Evolutionary conservation across 2,113 vertebrate genomes (phyloP).

Genomic region (Baryphthengus martii): DNA sequence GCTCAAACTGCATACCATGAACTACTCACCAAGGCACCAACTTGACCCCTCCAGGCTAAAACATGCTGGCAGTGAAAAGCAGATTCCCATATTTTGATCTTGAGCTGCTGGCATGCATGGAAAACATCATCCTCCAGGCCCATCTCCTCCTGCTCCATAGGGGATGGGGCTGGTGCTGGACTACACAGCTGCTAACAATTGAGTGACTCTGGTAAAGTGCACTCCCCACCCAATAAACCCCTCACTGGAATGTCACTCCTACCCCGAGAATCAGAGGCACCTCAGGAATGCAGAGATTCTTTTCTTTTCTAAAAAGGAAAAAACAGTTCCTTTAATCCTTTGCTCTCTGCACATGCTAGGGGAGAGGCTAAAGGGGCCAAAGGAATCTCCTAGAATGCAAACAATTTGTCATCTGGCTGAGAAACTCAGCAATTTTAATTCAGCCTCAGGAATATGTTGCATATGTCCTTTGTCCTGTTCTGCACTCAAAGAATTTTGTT

Average conservation of each 20-base stretch:
- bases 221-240: slow-evolving; percentile 16
- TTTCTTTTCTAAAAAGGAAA: slow-evolving; percentile 42
- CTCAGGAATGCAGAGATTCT: slow-evolving; percentile 51
- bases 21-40: slow-evolving; percentile 5
- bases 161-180: neutral
- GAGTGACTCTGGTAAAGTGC: neutral
- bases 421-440: slow-evolving; percentile 34
- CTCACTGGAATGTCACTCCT: slow-evolving; percentile 55
- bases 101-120: neutral
- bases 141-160: neutral
- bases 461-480: neutral
- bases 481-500: neutral
- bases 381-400: slow-evolving; percentile 38
- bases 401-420: slow-evolving; percentile 52
- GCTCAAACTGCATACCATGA: slow-evolving; percentile 21
- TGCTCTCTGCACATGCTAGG: slow-evolving; percentile 7
- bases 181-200: slow-evolving; percentile 42
- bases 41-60: neutral
- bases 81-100: neutral
- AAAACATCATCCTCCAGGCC: neutral
- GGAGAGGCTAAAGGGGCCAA: slow-evolving; percentile 25
- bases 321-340: slow-evolving; percentile 45
- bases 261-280: slow-evolving; percentile 47
- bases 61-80: neutral
- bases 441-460: neutral